Percentiles rank a stretch among this genome's conserved stretches.
phyloP scores from a whole-genome alignment of 2,888 invertebrate species.

The Chalcosyrphus nemorum region DNA sequence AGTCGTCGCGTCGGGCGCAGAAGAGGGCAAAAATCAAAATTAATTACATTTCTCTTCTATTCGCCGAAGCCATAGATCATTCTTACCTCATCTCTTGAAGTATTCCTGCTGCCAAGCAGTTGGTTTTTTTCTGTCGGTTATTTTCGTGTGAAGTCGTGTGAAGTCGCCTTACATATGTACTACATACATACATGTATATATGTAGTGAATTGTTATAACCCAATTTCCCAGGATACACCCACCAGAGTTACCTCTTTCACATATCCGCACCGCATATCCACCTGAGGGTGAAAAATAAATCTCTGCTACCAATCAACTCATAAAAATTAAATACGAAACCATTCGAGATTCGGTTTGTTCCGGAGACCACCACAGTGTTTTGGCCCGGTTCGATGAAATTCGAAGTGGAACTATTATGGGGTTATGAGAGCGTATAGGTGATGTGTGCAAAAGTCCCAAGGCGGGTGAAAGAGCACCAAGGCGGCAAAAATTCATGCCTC shows the following conservation, averaged over 20 bases:
- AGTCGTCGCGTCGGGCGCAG: too few species aligned
- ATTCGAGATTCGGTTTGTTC: conserved; percentile 62
- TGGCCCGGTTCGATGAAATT: conserved; percentile 44
- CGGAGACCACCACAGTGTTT: conserved; percentile 39
- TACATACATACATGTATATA: too few species aligned
- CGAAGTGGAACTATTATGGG: conserved; percentile 50
- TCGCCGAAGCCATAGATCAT: conserved; percentile 62
- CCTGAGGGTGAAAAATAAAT: conserved; percentile 69
- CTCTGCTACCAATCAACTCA: conserved; percentile 68
- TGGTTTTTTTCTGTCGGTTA: conserved; percentile 13
- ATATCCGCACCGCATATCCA: conserved; percentile 41
- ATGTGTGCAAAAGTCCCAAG: conserved; percentile 16
- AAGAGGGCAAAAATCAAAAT: conserved; percentile 45
- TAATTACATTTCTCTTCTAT: conserved; percentile 64
- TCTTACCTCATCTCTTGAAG: conserved; percentile 44
- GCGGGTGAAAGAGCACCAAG: conserved; percentile 41
- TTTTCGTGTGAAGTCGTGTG: conserved; percentile 17
- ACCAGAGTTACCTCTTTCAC: conserved; percentile 56
- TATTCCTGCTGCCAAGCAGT: conserved; percentile 21
- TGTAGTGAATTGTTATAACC: conserved; percentile 49
- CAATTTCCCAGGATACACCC: conserved; percentile 57
- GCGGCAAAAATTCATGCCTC: conserved; percentile 48
- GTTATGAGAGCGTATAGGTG: conserved; percentile 1
- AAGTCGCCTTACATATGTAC: conserved; percentile 4
- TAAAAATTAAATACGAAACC: conserved; percentile 69